phyloP scores from a whole-genome alignment of 1,140 invertebrate species.

The Drosophila pseudoobscura region DNA sequence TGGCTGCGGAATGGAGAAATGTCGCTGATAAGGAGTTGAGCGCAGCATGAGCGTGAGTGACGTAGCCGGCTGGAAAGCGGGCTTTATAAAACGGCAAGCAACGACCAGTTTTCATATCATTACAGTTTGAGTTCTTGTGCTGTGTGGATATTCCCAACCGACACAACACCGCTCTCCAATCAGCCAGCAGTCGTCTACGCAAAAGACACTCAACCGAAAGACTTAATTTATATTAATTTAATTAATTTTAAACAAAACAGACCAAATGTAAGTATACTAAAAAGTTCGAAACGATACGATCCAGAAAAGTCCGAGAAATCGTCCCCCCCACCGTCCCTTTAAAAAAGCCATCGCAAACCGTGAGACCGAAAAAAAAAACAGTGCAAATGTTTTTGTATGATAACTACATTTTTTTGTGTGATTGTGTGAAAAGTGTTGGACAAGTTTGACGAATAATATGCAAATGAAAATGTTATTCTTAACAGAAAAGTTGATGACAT shows the following conservation, averaged over 20 bases:
- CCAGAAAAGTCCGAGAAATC: conserved; percentile 5
- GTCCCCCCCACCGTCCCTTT: no score
- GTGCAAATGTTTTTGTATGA: conserved; percentile 20
- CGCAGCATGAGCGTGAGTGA: conserved; percentile 22
- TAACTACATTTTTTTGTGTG: conserved; percentile 40
- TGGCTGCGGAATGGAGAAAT: conserved; percentile 56
- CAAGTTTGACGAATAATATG: neutral
- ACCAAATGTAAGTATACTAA: conserved; percentile 79
- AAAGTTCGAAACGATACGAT: conserved; percentile 7
- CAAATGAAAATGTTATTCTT: conserved; percentile 8
- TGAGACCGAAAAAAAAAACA: conserved; percentile 12
- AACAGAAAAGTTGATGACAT: conserved; percentile 9
- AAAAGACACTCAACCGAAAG: conserved; percentile 77
- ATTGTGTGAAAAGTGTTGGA: conserved; percentile 35
- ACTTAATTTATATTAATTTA: conserved; percentile 83
- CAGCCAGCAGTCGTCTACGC: conserved; percentile 68
- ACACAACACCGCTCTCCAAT: conserved; percentile 71
- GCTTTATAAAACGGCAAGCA: conserved; percentile 75
- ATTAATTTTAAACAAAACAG: conserved; percentile 78
- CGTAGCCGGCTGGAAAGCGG: conserved; percentile 49
- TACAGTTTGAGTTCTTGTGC: conserved; percentile 83
- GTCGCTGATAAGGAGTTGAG: conserved; percentile 62
- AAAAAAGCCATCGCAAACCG: conserved; percentile 2
- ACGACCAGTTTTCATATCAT: conserved; percentile 83
- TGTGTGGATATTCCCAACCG: conserved; percentile 75